phyloP scores from a whole-genome alignment of 2,888 invertebrate species.

The Copidosoma aretas region DNA sequence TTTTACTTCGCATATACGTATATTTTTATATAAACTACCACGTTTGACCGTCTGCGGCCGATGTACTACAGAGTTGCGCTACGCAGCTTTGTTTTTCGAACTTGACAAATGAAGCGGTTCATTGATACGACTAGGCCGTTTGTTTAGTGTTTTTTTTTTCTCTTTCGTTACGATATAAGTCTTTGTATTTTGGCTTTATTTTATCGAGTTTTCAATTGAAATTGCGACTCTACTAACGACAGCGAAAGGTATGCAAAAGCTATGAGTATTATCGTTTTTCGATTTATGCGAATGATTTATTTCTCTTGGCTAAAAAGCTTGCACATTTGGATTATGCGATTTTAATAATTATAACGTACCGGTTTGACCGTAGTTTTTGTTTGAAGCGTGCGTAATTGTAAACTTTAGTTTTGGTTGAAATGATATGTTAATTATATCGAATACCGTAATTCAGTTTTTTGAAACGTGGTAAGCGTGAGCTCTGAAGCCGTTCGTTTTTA shows the following conservation, averaged over 20 bases:
- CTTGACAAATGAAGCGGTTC: conserved; percentile 33
- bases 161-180: conserved; percentile 13
- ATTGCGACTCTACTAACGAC: conserved; percentile 21
- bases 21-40: conserved; percentile 17
- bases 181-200: conserved; percentile 23
- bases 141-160: conserved; percentile 9
- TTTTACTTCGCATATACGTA: conserved; percentile 1
- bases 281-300: conserved; percentile 2
- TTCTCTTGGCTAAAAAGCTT: not conserved
- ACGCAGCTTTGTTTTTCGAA: conserved; percentile 19
- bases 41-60: conserved; percentile 14
- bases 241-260: conserved; percentile 28
- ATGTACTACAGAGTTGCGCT: conserved; percentile 13
- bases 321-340: not conserved
- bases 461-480: conserved; percentile 16
- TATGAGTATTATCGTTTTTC: conserved; percentile 14
- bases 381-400: conserved; percentile 3
- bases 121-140: conserved; percentile 20
- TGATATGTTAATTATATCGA: conserved; percentile 41
- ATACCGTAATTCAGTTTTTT: conserved; percentile 31
- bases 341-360: not conserved
- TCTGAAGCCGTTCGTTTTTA: conserved; percentile 21
- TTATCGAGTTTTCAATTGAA: conserved; percentile 15
- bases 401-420: conserved; percentile 22
- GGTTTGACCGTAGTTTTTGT: not conserved